phyloP scores from a whole-genome alignment of 2,888 invertebrate species.

The Pammene fasciana region DNA sequence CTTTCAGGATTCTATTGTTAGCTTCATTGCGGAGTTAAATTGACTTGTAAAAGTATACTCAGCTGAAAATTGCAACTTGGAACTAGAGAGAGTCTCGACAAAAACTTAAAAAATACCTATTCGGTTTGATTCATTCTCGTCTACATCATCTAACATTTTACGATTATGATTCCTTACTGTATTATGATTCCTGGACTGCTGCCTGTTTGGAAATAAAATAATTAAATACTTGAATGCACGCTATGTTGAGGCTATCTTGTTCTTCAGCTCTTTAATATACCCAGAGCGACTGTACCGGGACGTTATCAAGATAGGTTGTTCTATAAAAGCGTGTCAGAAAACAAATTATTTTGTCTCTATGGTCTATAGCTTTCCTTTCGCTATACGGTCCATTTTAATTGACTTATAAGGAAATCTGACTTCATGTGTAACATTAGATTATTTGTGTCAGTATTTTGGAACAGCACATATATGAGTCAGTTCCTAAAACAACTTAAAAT shows the following conservation, averaged over 20 bases:
- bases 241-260: conserved; percentile 9
- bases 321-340: conserved; percentile 45
- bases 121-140: too few relatives aligned
- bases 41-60: too few relatives aligned
- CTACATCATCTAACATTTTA: too few relatives aligned
- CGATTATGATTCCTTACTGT: too few relatives aligned
- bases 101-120: too few relatives aligned
- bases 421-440: neutral
- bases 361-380: conserved; percentile 34
- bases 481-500: too few relatives aligned
- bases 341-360: conserved; percentile 41
- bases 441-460: too few relatives aligned
- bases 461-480: too few relatives aligned
- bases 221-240: conserved; percentile 1
- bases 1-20: too few relatives aligned
- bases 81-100: too few relatives aligned
- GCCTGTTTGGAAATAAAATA: neutral
- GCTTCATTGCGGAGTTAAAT: too few relatives aligned
- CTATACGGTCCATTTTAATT: conserved; percentile 29
- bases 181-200: conserved; percentile 2
- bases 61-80: too few relatives aligned
- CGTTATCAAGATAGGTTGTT: conserved; percentile 64
- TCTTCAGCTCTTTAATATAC: conserved; percentile 12
- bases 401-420: neutral
- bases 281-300: conserved; percentile 41